Percentiles rank a stretch among this genome's conserved stretches.
phyloP scores from a whole-genome alignment of 1,140 invertebrate genomes.

The Teleopsis dalmanni region DNA sequence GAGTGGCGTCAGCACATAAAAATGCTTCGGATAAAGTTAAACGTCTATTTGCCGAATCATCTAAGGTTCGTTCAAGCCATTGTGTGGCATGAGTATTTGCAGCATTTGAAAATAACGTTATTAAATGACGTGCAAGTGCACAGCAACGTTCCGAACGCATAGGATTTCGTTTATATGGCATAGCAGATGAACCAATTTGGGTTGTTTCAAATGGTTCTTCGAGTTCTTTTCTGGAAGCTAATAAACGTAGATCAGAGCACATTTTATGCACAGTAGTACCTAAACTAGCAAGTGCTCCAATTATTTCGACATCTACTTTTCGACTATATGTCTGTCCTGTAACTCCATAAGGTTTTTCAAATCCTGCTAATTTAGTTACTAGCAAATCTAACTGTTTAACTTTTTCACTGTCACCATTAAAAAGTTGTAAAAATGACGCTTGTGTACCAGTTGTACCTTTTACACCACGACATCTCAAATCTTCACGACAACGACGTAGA shows the following conservation, averaged over 20 bases:
- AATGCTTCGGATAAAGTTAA: constrained; percentile 89
- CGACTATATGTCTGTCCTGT: constrained; percentile 96
- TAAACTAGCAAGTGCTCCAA: constrained; percentile 65
- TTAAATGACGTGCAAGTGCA: constrained; percentile 83
- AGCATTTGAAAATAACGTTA: constrained; percentile 73
- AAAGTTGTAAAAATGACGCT: constrained; percentile 92
- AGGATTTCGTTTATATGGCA: constrained; percentile 97
- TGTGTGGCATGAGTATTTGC: constrained; percentile 84
- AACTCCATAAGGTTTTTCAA: constrained; percentile 72
- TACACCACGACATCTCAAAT: constrained; percentile 88
- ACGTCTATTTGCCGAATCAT: constrained; percentile 94
- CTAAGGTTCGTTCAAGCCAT: constrained; percentile 96
- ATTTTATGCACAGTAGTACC: constrained; percentile 90
- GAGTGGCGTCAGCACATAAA: constrained; percentile 79
- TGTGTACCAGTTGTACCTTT: constrained; percentile 99
- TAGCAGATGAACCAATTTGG: constrained; percentile 90
- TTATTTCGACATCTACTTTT: constrained; percentile 85
- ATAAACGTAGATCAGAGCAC: constrained; percentile 81
- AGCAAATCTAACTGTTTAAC: constrained; percentile 73
- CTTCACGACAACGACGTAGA: constrained; percentile 62
- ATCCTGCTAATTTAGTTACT: constrained; percentile 83
- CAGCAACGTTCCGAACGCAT: constrained; percentile 96
- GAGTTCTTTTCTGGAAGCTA: constrained; percentile 91
- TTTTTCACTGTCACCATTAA: constrained; percentile 79
- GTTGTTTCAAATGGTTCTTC: constrained; percentile 96